A percentile compares a stretch with the other conserved stretches of the same genome.
phyloP scores from a whole-genome alignment of 1,140 invertebrate species.

The Pinna nobilis region DNA sequence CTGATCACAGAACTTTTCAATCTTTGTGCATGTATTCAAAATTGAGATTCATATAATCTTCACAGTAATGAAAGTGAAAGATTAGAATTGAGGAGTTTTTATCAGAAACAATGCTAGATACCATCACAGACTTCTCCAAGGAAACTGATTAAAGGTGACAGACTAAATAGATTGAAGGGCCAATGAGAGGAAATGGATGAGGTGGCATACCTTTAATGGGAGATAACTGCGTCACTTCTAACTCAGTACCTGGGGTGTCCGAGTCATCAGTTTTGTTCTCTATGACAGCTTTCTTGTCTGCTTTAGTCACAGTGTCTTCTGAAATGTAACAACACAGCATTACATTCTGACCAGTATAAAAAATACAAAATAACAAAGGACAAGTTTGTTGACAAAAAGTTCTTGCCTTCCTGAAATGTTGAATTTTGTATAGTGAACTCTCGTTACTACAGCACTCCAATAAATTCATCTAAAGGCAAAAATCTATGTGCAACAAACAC shows the following conservation, averaged over 20 bases:
- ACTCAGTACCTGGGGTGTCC: slow-evolving; percentile 1
- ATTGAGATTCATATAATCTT: background rate
- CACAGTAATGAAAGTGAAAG: background rate
- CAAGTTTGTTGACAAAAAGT: background rate
- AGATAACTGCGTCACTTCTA: slow-evolving; percentile 1
- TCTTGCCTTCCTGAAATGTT: no score
- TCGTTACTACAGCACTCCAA: no score
- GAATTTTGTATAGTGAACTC: no score
- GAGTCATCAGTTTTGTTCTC: background rate
- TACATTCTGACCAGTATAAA: no score
- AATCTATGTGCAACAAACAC: no score
- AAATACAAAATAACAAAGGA: no score
- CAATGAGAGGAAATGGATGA: background rate
- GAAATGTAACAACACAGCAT: no score
- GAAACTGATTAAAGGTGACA: background rate
- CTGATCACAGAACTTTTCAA: no score
- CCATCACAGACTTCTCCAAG: background rate
- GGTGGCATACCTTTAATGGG: slow-evolving; percentile 6
- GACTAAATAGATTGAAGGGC: background rate
- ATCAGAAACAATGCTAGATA: background rate
- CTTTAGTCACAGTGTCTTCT: background rate
- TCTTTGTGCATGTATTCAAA: no score
- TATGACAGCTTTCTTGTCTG: background rate
- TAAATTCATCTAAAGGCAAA: no score
- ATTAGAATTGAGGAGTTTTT: background rate